phyloP scores from a whole-genome alignment of 2,113 vertebrate genomes.

The Dicrurus megarhynchus region DNA sequence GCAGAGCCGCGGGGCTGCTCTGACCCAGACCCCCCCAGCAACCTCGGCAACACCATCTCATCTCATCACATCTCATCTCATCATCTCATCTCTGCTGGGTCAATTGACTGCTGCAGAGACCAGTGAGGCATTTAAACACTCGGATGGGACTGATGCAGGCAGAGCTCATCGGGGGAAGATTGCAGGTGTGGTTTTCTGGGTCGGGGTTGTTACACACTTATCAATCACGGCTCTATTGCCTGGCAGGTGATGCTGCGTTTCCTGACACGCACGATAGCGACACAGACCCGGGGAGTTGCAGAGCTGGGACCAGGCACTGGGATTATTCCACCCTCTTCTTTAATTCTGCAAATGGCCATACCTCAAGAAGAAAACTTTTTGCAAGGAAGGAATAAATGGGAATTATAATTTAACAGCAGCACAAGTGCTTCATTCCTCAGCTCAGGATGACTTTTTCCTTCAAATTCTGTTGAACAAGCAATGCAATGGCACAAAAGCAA shows the following conservation, averaged over 20 bases:
- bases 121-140: neutral
- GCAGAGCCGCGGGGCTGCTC: neutral
- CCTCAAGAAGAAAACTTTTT: neutral
- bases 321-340: neutral
- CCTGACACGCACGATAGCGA: rapidly evolving
- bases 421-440: neutral
- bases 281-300: neutral
- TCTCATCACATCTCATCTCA: neutral
- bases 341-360: neutral
- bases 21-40: neutral
- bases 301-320: neutral
- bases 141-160: neutral
- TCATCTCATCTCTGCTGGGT: neutral
- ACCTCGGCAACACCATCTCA: neutral
- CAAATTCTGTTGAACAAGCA: neutral
- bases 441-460: neutral
- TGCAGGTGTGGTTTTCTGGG: slow-evolving; percentile 51
- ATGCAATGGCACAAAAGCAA: neutral
- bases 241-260: neutral
- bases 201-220: neutral
- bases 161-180: neutral
- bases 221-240: neutral
- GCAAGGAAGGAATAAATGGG: neutral
- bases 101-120: neutral
- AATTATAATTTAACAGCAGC: neutral